Conservation (phyloP, 2,888 invertebrate species). For the Sinhomidia bicolor region DNA sequence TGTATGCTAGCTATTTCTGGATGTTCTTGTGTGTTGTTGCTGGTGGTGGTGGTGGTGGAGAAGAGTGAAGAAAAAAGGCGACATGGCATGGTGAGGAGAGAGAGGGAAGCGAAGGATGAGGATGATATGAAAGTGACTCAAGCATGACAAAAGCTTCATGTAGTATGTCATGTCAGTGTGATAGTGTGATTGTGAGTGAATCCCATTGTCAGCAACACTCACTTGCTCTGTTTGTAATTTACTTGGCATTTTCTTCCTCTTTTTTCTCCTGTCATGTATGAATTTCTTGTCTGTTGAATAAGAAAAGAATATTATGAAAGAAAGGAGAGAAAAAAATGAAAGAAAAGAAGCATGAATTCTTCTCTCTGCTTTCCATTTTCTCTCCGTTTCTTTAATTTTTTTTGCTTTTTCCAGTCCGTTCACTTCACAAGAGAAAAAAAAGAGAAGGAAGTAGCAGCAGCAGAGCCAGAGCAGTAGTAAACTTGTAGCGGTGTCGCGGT, state of each 20-base stretch:
- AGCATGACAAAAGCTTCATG: slow-evolving; percentile 50
- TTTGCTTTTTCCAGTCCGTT: slow-evolving; percentile 21
- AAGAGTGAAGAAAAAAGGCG: background rate
- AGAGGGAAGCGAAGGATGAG: background rate
- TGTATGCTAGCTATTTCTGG: no score
- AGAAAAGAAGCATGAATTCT: slow-evolving; percentile 30
- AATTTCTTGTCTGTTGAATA: background rate
- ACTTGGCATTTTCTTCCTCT: slow-evolving; percentile 1
- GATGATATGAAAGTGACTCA: slow-evolving; percentile 20
- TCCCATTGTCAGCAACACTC: slow-evolving; percentile 27
- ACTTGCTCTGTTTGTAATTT: slow-evolving; percentile 23
- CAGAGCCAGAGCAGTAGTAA: background rate
- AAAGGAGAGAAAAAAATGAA: no score
- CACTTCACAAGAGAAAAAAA: no score
- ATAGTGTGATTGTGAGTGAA: slow-evolving; percentile 42
- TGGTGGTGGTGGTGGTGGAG: background rate
- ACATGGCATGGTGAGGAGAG: background rate
- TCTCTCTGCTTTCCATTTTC: background rate
- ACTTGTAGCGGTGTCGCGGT: background rate
- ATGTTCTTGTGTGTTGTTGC: no score
- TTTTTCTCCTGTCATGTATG: slow-evolving; percentile 13
- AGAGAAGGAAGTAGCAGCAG: background rate
- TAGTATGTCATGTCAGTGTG: slow-evolving; percentile 34
- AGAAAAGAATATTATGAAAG: slow-evolving; percentile 3
- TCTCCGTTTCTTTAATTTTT: background rate